A percentile compares a stretch with the other conserved stretches of the same genome.
Evolutionary conservation across 2,888 invertebrate species (phyloP).

Genomic region (Drosophila setosimentum): DNA sequence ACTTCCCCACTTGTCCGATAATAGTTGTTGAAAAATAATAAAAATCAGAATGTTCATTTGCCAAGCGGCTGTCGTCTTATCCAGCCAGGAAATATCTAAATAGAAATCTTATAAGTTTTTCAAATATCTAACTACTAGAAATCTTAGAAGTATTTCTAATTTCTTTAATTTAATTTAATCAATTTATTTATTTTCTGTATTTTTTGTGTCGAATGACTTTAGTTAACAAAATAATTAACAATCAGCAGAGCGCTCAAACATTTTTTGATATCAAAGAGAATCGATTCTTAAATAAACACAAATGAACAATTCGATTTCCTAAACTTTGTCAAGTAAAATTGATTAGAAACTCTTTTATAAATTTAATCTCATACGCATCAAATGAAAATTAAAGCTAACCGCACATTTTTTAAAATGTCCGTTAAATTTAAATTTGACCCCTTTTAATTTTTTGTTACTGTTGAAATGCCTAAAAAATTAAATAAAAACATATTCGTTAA

Average conservation of each 20-base stretch:
- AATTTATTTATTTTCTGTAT: background rate
- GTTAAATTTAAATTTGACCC: background rate
- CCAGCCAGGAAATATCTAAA: conserved; percentile 12
- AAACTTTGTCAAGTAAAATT: background rate
- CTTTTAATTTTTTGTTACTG: background rate
- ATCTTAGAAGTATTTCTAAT: background rate
- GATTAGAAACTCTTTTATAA: background rate
- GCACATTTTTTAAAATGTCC: background rate
- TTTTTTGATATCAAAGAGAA: background rate
- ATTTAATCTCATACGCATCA: background rate
- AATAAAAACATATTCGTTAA: background rate
- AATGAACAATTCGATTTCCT: background rate
- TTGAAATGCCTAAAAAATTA: background rate
- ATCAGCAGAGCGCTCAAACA: background rate
- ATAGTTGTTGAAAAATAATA: conserved; percentile 36
- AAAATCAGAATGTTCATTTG: conserved; percentile 71
- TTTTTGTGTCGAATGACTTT: background rate
- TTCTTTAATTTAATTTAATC: background rate
- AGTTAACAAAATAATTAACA: background rate
- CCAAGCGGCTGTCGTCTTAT: conserved; percentile 36
- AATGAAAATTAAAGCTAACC: background rate
- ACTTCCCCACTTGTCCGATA: conserved; percentile 42
- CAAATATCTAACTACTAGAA: background rate
- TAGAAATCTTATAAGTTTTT: background rate
- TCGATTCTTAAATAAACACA: background rate